A percentile compares a stretch with the other conserved stretches of the same genome.
Evolutionary conservation across 2,797 vertebrate genomes (phyloP).

Genomic region (Rhyacichthys aspro): DNA sequence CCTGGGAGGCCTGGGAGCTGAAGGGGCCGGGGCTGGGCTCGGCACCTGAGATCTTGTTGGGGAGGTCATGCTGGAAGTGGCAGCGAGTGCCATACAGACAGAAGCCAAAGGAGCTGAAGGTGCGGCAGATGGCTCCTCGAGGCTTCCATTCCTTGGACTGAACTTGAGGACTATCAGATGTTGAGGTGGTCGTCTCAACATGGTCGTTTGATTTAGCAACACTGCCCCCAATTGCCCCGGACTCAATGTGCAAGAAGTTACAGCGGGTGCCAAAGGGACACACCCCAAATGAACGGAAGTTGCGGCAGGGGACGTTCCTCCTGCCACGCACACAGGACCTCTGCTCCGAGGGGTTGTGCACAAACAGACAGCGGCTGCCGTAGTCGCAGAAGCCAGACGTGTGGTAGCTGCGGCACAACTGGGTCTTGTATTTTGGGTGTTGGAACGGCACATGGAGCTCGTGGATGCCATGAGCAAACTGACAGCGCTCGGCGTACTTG

Average conservation of each 20-base stretch:
- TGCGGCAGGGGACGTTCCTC: slow-evolving; percentile 73
- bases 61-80: slow-evolving; percentile 80
- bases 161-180: slow-evolving; percentile 6
- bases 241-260: slow-evolving; percentile 74
- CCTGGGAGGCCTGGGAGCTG: slow-evolving; percentile 23
- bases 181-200: not conserved
- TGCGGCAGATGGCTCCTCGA: slow-evolving; percentile 71
- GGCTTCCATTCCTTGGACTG: slow-evolving; percentile 66
- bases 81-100: slow-evolving; percentile 83
- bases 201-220: slow-evolving; percentile 4
- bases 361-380: slow-evolving; percentile 82
- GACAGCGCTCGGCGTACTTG: slow-evolving; percentile 81
- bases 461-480: slow-evolving; percentile 83
- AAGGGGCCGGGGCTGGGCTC: slow-evolving; percentile 5
- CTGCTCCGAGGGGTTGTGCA: slow-evolving; percentile 78
- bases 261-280: slow-evolving; percentile 82
- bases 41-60: slow-evolving; percentile 38
- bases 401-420: slow-evolving; percentile 82
- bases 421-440: slow-evolving; percentile 85
- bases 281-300: slow-evolving; percentile 70
- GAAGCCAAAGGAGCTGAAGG: slow-evolving; percentile 80
- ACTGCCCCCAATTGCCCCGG: rapidly evolving
- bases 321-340: slow-evolving; percentile 55
- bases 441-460: slow-evolving; percentile 81
- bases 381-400: slow-evolving; percentile 75